A percentile compares a stretch with the other conserved stretches of the same genome.
Evolutionary conservation across 2,888 invertebrate species (phyloP).

Genomic region (Ramazzottius varieornatus): DNA sequence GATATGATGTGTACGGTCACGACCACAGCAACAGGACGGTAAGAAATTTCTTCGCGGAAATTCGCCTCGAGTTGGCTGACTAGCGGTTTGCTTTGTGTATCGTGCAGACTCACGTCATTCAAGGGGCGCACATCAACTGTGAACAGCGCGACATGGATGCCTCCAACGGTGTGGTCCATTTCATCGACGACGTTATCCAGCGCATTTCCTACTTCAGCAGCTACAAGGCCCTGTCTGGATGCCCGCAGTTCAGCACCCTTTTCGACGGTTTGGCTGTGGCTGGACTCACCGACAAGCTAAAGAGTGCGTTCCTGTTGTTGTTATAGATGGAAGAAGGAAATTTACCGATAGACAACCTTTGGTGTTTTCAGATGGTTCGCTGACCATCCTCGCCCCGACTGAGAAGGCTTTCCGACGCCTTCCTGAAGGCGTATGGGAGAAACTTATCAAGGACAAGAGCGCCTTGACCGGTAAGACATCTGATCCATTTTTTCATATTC

Average conservation of each 20-base stretch:
- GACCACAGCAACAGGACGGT: slow-evolving; percentile 5
- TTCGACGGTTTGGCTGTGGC: slow-evolving; percentile 11
- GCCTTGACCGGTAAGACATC: neutral
- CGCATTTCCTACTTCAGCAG: slow-evolving; percentile 12
- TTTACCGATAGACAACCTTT: too few species aligned
- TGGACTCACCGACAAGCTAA: slow-evolving; percentile 7
- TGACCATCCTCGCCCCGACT: neutral
- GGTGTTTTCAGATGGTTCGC: neutral
- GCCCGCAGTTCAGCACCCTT: slow-evolving; percentile 10
- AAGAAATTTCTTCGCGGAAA: slow-evolving; percentile 10
- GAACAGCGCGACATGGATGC: slow-evolving; percentile 8
- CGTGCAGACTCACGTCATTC: neutral
- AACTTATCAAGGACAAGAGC: neutral
- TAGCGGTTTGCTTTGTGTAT: too few species aligned
- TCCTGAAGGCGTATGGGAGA: neutral
- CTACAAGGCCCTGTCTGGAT: slow-evolving; percentile 9
- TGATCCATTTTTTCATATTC: too few species aligned
- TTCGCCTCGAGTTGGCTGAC: too few species aligned
- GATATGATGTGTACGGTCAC: neutral
- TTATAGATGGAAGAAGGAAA: neutral
- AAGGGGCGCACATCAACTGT: neutral
- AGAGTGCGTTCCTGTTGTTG: neutral
- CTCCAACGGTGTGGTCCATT: slow-evolving; percentile 15
- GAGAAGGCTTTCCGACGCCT: neutral
- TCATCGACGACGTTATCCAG: slow-evolving; percentile 13